Base-by-base conservation (phyloP, 2,797 vertebrate species). In the Labeo calbasu region DNA sequence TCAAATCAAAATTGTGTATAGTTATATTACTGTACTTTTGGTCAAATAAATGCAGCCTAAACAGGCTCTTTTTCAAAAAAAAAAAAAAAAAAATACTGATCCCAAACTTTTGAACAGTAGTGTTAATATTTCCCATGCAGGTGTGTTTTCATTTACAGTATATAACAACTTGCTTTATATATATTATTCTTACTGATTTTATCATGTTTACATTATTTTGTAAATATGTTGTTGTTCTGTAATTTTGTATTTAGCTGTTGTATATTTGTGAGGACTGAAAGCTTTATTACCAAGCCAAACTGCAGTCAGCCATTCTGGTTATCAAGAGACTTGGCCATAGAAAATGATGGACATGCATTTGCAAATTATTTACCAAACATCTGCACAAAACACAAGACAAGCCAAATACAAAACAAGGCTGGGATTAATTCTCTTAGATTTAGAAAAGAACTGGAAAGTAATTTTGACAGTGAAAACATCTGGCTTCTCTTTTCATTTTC, bases 401-500 rank as follows among this genome's bases (percentile, higher is more conserved):
- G 23, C 63, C 23, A 79, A 65, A 15, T 72, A 51, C 83, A 40
- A 81, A 59, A 78, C 59, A 78, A 70, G 71, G n/a, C 75, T 82
- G 76, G 55, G 51, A 72, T 82, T 86, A 61, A 79, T 79, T 77
- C 50, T 21, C 65, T 69, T 59, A 69, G 63, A 50, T 76, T 40
- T n/a, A 68, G 71, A 81, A 57, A 70, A 51, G 63, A 61, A 69
- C 79, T 61, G 68, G 70, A 84, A 79, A 84, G 77, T 65, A 43
- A 63, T 84, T 84, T 65, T 89, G 57, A 86, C 86, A 72, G 69
- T 77, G 85, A 84, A 89, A 88, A 90, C 88, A 90, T 89, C 87
- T 91, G 85, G 86, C 76, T 85, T 83, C 51, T 77, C 82, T 84
- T 87, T 84, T 36, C 28, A 4, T 66, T 61, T 25, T 57, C 65